Percentiles rank a stretch among this genome's conserved stretches.
These are phyloP conservation scores for Sialia sialis DNA, from an alignment of 2,113 vertebrate genomes.

Conservation along the genomic window DNA sequence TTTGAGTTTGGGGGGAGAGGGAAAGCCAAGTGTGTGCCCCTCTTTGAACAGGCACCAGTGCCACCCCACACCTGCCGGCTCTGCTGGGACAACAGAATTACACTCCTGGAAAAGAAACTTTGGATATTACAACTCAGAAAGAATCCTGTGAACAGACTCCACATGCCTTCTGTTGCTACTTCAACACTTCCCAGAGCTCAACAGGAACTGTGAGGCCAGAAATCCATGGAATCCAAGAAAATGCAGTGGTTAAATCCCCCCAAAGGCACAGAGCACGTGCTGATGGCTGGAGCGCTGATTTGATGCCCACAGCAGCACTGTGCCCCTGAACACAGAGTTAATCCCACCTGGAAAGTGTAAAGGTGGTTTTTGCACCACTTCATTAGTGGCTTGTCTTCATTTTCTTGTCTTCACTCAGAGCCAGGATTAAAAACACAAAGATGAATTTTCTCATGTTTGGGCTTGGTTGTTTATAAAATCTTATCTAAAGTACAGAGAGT, in stretches of 20 bases:
- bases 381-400: too few species aligned
- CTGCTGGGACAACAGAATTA: background rate
- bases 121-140: background rate
- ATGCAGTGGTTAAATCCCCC: rapidly evolving
- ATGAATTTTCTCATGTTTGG: too few species aligned
- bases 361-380: too few species aligned
- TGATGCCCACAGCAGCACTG: rapidly evolving
- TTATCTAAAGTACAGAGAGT: too few species aligned
- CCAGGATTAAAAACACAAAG: too few species aligned
- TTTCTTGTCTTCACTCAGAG: too few species aligned
- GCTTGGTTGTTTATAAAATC: too few species aligned
- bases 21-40: rapidly evolving
- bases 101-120: background rate
- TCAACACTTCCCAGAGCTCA: background rate
- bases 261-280: rapidly evolving
- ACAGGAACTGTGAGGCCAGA: background rate
- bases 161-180: background rate
- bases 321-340: background rate
- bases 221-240: background rate
- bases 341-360: background rate
- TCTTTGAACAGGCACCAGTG: background rate
- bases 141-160: background rate
- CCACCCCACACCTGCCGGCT: background rate
- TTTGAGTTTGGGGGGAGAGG: background rate
- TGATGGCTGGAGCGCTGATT: background rate